A percentile compares a stretch with the other conserved stretches of the same genome.
Evolutionary conservation across 2,888 invertebrate genomes (phyloP).

Genomic region (Protophormia terraenovae): DNA sequence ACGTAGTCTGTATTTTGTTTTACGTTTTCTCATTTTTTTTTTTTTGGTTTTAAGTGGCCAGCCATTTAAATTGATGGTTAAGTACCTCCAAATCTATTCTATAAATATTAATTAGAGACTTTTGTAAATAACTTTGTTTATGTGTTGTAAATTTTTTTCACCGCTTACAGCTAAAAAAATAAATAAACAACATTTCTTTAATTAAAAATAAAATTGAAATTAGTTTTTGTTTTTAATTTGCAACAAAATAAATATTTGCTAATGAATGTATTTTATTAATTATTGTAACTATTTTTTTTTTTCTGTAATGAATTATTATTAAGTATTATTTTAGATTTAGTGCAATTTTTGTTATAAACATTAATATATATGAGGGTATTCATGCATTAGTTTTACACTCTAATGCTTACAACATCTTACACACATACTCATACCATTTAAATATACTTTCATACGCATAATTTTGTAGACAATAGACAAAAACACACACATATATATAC

Average conservation of each 20-base stretch:
- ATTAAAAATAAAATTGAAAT: constrained; percentile 46
- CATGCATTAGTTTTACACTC: not conserved
- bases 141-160: not conserved
- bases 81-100: constrained; percentile 67
- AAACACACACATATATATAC: not conserved
- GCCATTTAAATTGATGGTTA: constrained; percentile 66
- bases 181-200: constrained; percentile 21
- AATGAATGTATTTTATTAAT: constrained; percentile 36
- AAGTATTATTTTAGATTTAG: not conserved
- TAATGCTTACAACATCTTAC: constrained; percentile 10
- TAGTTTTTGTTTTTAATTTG: constrained; percentile 16
- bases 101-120: constrained; percentile 68
- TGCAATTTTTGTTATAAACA: no score
- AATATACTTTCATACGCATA: constrained; percentile 29
- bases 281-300: not conserved
- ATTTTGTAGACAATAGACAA: constrained; percentile 22
- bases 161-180: not conserved
- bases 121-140: constrained; percentile 63
- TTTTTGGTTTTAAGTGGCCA: constrained; percentile 54
- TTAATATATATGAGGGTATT: not conserved
- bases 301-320: not conserved
- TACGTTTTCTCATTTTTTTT: not conserved
- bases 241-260: constrained; percentile 28
- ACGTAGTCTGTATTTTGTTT: constrained; percentile 57
- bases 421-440: not conserved